Percentiles rank a stretch among this genome's conserved stretches.
phyloP scores from a whole-genome alignment of 2,797 vertebrate species.

The Oreonectes daqikongensis region DNA sequence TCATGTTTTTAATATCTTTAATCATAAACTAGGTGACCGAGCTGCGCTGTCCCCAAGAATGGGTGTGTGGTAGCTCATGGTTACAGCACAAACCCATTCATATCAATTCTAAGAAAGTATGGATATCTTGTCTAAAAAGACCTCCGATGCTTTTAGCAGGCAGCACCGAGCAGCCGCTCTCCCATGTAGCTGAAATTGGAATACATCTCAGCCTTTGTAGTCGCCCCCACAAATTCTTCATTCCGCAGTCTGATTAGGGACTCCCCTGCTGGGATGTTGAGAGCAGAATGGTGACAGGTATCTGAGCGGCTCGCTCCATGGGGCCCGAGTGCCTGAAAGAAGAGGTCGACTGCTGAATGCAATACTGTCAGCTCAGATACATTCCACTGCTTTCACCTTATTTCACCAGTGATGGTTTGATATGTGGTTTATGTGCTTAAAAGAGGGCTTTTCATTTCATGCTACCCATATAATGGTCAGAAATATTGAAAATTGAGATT shows the following conservation, averaged over 20 bases:
- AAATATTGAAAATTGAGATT: background rate
- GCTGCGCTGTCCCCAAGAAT: background rate
- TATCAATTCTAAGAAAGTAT: background rate
- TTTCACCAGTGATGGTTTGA: background rate
- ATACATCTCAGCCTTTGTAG: conserved; percentile 36
- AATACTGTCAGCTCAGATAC: conserved; percentile 21
- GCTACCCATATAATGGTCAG: background rate
- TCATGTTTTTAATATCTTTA: background rate
- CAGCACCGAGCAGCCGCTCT: conserved; percentile 8
- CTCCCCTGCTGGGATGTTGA: conserved; percentile 38
- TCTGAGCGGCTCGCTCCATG: conserved; percentile 36
- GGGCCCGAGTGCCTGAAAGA: conserved; percentile 7
- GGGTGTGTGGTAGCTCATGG: background rate
- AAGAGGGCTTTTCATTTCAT: background rate
- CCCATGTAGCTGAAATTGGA: conserved; percentile 28
- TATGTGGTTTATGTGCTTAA: conserved; percentile 5
- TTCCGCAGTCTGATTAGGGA: conserved; percentile 46
- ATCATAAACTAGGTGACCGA: background rate
- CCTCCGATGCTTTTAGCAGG: conserved; percentile 6
- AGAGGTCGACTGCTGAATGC: conserved; percentile 21
- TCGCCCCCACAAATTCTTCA: conserved; percentile 38
- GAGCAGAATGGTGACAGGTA: conserved; percentile 36
- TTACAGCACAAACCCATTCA: conserved; percentile 9
- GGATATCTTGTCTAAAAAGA: background rate
- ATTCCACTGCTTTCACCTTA: conserved; percentile 29